A percentile compares a stretch with the other conserved stretches of the same genome.
phyloP scores from a whole-genome alignment of 2,797 vertebrate genomes.

The Bradypodion pumilum region DNA sequence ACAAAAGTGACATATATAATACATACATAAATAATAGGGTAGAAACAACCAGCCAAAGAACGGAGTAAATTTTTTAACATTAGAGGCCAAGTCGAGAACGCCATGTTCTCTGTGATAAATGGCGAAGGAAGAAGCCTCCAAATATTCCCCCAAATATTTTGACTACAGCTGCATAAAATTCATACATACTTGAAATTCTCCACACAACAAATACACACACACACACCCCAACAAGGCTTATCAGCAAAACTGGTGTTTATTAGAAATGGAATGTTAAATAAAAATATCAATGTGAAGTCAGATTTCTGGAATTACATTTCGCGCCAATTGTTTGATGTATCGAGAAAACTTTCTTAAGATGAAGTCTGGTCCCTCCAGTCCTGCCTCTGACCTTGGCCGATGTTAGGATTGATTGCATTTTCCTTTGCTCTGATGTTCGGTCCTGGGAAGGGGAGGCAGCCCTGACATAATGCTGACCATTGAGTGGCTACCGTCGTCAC shows the following conservation, averaged over 20 bases:
- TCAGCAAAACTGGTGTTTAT: not conserved
- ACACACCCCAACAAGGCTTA: too few relatives aligned
- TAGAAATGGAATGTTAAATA: too few relatives aligned
- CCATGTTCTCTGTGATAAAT: not conserved
- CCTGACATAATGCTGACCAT: not conserved
- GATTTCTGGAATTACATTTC: not conserved
- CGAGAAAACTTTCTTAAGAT: not conserved
- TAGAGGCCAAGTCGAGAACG: too few relatives aligned
- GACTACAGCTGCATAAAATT: not conserved
- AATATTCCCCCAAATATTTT: not conserved
- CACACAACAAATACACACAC: not conserved
- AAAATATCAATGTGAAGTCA: not conserved
- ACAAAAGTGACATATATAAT: too few relatives aligned
- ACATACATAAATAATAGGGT: too few relatives aligned
- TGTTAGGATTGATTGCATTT: too few relatives aligned
- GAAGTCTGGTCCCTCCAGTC: not conserved
- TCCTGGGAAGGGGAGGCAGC: too few relatives aligned
- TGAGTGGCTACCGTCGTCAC: not conserved
- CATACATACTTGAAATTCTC: not conserved
- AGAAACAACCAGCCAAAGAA: too few relatives aligned
- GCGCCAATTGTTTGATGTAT: not conserved
- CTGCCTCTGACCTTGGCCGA: not conserved
- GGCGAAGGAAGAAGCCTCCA: not conserved
- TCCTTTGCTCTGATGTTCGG: not conserved
- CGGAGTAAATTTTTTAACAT: too few relatives aligned